phyloP scores from a whole-genome alignment of 2,797 vertebrate genomes.

The Lacerta viridis region DNA sequence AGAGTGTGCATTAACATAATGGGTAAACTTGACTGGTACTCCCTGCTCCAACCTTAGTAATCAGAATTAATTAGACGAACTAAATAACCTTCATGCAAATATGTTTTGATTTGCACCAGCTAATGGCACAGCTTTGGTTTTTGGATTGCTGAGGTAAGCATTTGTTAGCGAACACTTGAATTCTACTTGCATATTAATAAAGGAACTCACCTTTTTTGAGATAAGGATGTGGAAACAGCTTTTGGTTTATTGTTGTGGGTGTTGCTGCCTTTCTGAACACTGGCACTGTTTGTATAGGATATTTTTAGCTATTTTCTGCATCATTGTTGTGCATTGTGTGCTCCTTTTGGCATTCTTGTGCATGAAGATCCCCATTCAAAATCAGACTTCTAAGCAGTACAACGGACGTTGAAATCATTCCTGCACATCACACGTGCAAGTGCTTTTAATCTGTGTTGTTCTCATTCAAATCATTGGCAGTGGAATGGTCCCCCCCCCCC shows the following conservation, averaged over 20 bases:
- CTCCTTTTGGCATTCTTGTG: neutral
- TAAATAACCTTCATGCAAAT: neutral
- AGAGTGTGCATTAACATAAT: too few species aligned
- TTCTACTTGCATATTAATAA: constrained; percentile 5
- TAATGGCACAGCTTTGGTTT: neutral
- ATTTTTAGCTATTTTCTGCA: neutral
- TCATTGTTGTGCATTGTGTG: neutral
- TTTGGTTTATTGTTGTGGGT: neutral
- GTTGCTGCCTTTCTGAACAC: neutral
- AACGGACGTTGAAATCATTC: neutral
- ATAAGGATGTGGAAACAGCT: neutral
- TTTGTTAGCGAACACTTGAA: neutral
- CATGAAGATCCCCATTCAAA: neutral
- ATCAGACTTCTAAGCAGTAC: neutral
- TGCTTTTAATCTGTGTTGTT: neutral
- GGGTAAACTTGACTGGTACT: too few species aligned
- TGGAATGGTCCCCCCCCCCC: neutral
- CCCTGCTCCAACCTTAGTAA: neutral
- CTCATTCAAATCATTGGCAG: neutral
- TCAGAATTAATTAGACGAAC: constrained; percentile 15
- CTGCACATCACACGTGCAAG: neutral
- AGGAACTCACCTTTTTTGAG: neutral
- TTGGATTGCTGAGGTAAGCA: neutral
- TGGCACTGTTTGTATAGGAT: neutral
- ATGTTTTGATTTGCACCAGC: constrained; percentile 7